Evolutionary conservation across 2,797 vertebrate species (phyloP).

Genomic region (Enteromius viviparus): DNA sequence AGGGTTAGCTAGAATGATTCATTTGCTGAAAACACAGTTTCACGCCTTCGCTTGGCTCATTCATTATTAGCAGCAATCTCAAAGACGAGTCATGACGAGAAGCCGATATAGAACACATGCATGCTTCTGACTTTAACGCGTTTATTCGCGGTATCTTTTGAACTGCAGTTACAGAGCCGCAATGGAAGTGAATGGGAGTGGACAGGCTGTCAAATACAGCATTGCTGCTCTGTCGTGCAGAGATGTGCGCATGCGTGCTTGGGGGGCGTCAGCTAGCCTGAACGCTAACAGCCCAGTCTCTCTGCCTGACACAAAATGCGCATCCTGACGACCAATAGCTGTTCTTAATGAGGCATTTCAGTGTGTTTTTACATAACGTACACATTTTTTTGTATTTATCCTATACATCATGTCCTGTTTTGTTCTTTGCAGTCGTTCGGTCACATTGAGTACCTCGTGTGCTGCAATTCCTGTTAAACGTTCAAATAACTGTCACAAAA

Average conservation of each 20-base stretch:
- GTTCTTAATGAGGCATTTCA: not conserved
- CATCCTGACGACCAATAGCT: not conserved
- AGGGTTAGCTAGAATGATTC: not conserved
- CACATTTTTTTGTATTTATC: too few species aligned
- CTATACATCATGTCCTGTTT: not conserved
- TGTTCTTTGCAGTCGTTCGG: too few species aligned
- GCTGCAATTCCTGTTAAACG: not conserved
- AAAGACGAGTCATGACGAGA: not conserved
- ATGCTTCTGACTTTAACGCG: not conserved
- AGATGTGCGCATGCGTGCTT: slow-evolving; percentile 56
- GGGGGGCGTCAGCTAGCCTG: slow-evolving; percentile 36
- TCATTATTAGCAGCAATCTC: not conserved
- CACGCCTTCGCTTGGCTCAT: not conserved
- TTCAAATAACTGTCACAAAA: not conserved
- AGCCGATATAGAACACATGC: not conserved
- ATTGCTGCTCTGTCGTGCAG: slow-evolving; percentile 48
- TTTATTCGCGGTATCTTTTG: not conserved
- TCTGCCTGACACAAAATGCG: not conserved
- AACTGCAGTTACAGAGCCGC: not conserved
- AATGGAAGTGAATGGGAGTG: not conserved
- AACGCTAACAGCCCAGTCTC: slow-evolving; percentile 14
- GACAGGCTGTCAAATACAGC: slow-evolving; percentile 22
- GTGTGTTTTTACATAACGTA: not conserved
- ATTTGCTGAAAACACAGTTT: not conserved
- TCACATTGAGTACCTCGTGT: not conserved